phyloP scores from a whole-genome alignment of 2,888 invertebrate species.

The Nudaria mundana region DNA sequence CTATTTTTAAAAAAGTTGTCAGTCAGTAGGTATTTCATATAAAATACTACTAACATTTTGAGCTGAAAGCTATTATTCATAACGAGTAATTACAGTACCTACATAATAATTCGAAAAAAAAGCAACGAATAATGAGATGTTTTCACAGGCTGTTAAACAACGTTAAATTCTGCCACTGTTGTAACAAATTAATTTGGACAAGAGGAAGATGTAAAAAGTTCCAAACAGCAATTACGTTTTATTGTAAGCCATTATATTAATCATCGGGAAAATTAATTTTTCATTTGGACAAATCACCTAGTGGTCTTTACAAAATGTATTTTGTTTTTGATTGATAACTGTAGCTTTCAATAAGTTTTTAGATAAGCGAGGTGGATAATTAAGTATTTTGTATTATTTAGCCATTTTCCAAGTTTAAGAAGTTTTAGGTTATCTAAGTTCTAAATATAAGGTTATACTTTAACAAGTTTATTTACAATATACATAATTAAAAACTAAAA shows the following conservation, averaged over 20 bases:
- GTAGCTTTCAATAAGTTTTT: slow-evolving; percentile 50
- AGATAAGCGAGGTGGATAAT: slow-evolving; percentile 19
- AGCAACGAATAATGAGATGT: slow-evolving; percentile 6
- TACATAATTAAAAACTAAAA: too few species aligned
- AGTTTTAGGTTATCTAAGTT: too few species aligned
- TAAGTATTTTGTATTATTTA: background rate
- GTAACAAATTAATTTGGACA: slow-evolving; percentile 77
- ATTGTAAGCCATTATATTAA: slow-evolving; percentile 77
- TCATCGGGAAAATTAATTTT: slow-evolving; percentile 80
- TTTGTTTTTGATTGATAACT: slow-evolving; percentile 68
- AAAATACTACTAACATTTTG: too few species aligned
- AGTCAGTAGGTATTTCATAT: too few species aligned
- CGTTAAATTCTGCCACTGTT: slow-evolving; percentile 37
- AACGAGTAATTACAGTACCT: too few species aligned
- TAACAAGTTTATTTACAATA: too few species aligned
- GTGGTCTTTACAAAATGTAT: slow-evolving; percentile 67
- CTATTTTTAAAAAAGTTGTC: too few species aligned
- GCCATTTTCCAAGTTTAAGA: background rate
- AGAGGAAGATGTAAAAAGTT: slow-evolving; percentile 80
- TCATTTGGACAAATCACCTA: slow-evolving; percentile 78
- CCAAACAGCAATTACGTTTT: slow-evolving; percentile 78
- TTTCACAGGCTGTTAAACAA: slow-evolving; percentile 26
- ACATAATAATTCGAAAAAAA: background rate
- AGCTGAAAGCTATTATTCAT: too few species aligned
- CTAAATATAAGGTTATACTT: too few species aligned